Base-by-base conservation (phyloP, 2,797 vertebrate species). In the Gobionotothen gibberifrons region DNA sequence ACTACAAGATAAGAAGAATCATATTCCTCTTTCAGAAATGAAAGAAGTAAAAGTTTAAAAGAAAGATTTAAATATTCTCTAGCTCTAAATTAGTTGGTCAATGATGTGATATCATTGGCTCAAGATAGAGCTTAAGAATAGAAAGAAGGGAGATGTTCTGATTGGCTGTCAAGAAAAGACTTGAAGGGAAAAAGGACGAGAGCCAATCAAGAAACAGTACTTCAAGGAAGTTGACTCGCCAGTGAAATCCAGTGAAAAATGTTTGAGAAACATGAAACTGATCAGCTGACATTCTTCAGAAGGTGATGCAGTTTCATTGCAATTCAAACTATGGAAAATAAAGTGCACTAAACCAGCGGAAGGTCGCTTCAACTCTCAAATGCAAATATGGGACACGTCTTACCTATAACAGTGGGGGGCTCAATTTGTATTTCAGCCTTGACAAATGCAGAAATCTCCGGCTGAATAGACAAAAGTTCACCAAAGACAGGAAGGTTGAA, bases 391-490 rank as follows among this genome's bases (percentile, higher is more conserved):
- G 48, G 65, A 55, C 48, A 72, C 62, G 43, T 89, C 93, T 94
- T 94, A 94, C 93, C 93, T 83, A 92, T 72, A 78, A 84, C 59
- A 78, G 84, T 84, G 46, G 89, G 87, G 69, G 73, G 85, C 51
- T 92, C 78, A 74, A 87, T 86, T 88, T 63, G 82, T 85, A 92
- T 87, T 81, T 89, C 83, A 26, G 87, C 86, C 72, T 90, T 81
- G 69, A 94, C 81, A 88, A 94, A 93, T 60, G 88, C 87, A 61
- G 91, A 87, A 69, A 93, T 85, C 62, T 93, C 87, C n/a, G 91
- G 85, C 79, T 93, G 93, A 84, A 94, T 78, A 46, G 89, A 91
- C 72, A 93, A 89, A 85, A 95, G 89, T 90, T 94, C 93, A 74
- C 90, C 92, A 89, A 91, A 93, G 69, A 90, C 60, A 46, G 92